Percentiles rank a stretch among this genome's conserved stretches.
phyloP scores from a whole-genome alignment of 2,888 invertebrate species.

The Andrena flavipes region DNA sequence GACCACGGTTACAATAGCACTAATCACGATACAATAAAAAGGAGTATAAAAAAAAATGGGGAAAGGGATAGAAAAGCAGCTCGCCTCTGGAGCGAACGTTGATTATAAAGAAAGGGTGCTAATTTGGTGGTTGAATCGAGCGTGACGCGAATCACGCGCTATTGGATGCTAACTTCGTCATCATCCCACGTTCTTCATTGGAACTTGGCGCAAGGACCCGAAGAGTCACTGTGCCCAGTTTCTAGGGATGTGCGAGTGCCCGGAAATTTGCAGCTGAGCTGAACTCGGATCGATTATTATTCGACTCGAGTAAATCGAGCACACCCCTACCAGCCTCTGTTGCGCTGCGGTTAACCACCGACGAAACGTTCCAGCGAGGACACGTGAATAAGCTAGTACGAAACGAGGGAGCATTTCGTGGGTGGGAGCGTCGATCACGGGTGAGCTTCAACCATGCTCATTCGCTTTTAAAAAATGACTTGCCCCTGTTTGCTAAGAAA shows the following conservation, averaged over 20 bases:
- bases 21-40: slow-evolving; percentile 39
- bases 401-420: not conserved
- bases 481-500: too few species aligned
- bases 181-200: slow-evolving; percentile 24
- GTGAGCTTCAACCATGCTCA: not conserved
- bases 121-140: slow-evolving; percentile 26
- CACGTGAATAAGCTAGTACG: not conserved
- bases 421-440: not conserved
- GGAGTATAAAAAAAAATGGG: not conserved
- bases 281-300: too few species aligned
- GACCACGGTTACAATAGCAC: slow-evolving; percentile 28
- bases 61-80: not conserved
- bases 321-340: too few species aligned
- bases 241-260: not conserved
- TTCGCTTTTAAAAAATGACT: too few species aligned
- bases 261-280: too few species aligned
- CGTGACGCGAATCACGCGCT: slow-evolving; percentile 27
- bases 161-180: slow-evolving; percentile 55
- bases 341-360: not conserved
- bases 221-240: not conserved
- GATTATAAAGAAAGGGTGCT: not conserved
- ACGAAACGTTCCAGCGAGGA: not conserved
- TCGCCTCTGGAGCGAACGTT: not conserved
- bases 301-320: too few species aligned
- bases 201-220: slow-evolving; percentile 9